phyloP scores from a whole-genome alignment of 1,140 invertebrate species.

The Mizuhopecten yessoensis region DNA sequence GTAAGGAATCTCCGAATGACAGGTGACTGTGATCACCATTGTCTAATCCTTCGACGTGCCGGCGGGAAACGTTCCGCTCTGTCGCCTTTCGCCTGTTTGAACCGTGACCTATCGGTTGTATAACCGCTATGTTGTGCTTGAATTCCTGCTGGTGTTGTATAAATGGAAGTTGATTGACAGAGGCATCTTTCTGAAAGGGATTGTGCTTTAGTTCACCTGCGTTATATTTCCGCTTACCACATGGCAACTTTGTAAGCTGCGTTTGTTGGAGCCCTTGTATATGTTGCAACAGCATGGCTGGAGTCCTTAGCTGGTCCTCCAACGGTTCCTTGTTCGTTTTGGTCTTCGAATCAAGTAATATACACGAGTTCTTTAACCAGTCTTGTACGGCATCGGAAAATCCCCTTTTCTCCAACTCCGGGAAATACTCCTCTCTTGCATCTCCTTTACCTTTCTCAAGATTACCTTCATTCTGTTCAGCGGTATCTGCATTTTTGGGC shows the following conservation, averaged over 20 bases:
- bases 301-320: not conserved
- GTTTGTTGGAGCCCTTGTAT: not conserved
- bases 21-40: not conserved
- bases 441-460: not conserved
- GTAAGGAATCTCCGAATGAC: conserved; percentile 53
- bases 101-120: conserved; percentile 48
- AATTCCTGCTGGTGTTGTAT: not conserved
- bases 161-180: not conserved
- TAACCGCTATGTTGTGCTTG: conserved; percentile 42
- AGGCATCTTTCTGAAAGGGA: not conserved
- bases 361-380: not conserved
- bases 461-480: not conserved
- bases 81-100: not conserved
- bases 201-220: not conserved
- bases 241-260: not conserved
- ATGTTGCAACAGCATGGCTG: not conserved
- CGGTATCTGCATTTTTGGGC: not conserved
- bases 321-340: not conserved
- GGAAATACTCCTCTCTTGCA: not conserved
- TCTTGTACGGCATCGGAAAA: not conserved
- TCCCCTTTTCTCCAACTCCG: not conserved
- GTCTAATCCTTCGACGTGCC: not conserved
- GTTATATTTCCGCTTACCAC: not conserved
- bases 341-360: not conserved
- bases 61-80: not conserved